phyloP scores from a whole-genome alignment of 2,797 vertebrate species.

The Tiaroga cobitis region DNA sequence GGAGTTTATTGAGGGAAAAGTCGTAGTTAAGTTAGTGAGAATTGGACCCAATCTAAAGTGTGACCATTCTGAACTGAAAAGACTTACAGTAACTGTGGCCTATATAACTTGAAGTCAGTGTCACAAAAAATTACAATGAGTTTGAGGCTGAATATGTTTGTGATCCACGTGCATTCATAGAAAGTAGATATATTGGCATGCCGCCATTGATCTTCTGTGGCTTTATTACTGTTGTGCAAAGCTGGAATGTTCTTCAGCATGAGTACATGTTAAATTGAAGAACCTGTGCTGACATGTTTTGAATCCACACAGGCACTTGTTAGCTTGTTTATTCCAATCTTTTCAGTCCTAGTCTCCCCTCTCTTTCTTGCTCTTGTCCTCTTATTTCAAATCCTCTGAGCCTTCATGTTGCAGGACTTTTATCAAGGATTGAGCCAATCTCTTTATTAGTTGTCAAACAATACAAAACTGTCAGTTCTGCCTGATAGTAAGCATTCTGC shows the following conservation, averaged over 20 bases:
- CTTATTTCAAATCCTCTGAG: slow-evolving; percentile 34
- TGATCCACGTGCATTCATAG: background rate
- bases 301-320: slow-evolving; percentile 24
- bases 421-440: slow-evolving; percentile 13
- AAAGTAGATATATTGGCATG: background rate
- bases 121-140: background rate
- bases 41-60: no score
- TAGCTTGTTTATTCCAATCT: slow-evolving; percentile 38
- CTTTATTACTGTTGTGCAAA: slow-evolving; percentile 16
- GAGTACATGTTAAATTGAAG: slow-evolving; percentile 26
- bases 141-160: background rate
- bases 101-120: background rate
- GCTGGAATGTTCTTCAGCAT: slow-evolving; percentile 37
- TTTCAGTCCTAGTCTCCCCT: background rate
- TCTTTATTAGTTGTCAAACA: slow-evolving; percentile 46
- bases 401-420: slow-evolving; percentile 27
- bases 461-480: slow-evolving; percentile 15
- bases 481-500: slow-evolving; percentile 37
- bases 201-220: slow-evolving; percentile 20
- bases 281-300: slow-evolving; percentile 59
- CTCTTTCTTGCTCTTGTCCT: slow-evolving; percentile 7
- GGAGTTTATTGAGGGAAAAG: no score
- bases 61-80: background rate
- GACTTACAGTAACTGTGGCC: background rate
- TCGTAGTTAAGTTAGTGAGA: no score